phyloP scores from a whole-genome alignment of 2,888 invertebrate genomes.

The Brachypalpus laphriformis region DNA sequence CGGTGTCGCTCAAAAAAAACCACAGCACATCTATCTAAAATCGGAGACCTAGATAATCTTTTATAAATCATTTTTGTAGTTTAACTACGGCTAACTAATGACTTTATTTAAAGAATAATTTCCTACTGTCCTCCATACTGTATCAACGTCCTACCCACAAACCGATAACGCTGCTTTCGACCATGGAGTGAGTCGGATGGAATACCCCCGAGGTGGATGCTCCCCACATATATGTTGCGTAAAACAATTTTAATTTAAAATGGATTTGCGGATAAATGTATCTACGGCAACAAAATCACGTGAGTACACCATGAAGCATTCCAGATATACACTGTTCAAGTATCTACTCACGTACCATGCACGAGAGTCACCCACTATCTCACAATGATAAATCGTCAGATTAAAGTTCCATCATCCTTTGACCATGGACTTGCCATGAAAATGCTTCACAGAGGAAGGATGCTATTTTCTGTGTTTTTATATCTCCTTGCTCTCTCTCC shows the following conservation, averaged over 20 bases:
- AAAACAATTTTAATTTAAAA: constrained; percentile 64
- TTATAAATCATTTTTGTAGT: too few species aligned
- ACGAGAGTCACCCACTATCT: background rate
- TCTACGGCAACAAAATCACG: constrained; percentile 24
- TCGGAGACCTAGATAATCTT: too few species aligned
- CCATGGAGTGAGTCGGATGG: background rate
- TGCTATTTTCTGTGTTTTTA: background rate
- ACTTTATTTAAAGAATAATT: too few species aligned
- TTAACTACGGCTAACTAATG: too few species aligned
- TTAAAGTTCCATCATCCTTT: constrained; percentile 54
- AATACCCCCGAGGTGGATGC: constrained; percentile 4
- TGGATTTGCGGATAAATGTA: constrained; percentile 49
- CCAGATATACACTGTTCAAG: background rate
- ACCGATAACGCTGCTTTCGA: background rate
- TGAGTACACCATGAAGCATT: constrained; percentile 3
- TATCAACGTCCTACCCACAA: background rate
- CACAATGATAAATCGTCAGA: constrained; percentile 55
- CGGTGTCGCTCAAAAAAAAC: too few species aligned
- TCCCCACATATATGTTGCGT: constrained; percentile 13
- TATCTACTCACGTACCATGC: background rate
- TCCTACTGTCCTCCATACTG: background rate
- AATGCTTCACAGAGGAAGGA: background rate
- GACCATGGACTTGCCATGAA: constrained; percentile 32
- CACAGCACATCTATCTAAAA: too few species aligned
- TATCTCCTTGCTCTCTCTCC: background rate